Evolutionary conservation across 1,140 invertebrate genomes (phyloP).

Genomic region (Alviniconcha marisindica): DNA sequence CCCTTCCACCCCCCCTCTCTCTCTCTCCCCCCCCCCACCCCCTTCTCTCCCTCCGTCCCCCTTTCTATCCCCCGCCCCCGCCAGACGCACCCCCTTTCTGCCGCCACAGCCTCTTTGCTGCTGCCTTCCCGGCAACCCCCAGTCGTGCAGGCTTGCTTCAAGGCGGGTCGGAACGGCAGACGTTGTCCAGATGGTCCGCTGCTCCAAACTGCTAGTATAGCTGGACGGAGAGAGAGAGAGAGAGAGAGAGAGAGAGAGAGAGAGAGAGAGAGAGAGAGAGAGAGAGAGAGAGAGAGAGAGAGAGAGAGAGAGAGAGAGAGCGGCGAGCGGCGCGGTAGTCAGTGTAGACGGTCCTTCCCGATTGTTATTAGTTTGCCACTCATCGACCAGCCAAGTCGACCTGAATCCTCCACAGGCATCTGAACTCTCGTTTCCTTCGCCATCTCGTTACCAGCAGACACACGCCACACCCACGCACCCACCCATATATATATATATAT

Average conservation of each 20-base stretch:
- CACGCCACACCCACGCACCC: no score
- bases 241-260: background rate
- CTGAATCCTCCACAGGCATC: no score
- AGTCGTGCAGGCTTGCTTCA: no score
- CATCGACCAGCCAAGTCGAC: no score
- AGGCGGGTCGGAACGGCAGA: background rate
- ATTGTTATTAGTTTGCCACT: no score
- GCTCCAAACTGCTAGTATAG: no score
- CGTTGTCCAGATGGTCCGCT: background rate
- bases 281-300: background rate
- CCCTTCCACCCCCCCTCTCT: no score
- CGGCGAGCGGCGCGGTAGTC: no score
- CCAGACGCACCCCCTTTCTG: background rate
- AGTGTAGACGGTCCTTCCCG: no score
- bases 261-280: background rate
- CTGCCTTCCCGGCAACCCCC: background rate
- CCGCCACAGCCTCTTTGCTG: background rate
- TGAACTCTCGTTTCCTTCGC: no score
- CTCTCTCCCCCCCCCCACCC: background rate
- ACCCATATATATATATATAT: no score
- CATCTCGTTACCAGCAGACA: no score
- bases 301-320: background rate
- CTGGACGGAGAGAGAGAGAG: background rate
- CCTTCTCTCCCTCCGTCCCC: background rate
- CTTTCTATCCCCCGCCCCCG: background rate